Evolutionary conservation across 2,888 invertebrate species (phyloP).

Genomic region (Uropetala carovei): DNA sequence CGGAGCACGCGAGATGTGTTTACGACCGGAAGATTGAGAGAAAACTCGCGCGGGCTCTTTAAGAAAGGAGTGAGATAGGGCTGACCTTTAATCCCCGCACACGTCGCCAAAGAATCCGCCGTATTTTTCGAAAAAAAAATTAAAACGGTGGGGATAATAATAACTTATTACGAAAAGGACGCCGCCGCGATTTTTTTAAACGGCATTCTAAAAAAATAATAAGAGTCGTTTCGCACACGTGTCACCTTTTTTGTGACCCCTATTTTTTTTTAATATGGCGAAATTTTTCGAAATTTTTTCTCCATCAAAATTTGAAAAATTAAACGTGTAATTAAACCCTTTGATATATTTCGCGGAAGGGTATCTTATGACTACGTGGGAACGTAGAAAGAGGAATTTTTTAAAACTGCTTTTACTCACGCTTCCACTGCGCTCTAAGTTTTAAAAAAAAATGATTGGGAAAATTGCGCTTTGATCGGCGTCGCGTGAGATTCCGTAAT

Average conservation of each 20-base stretch:
- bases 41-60: background rate
- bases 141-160: background rate
- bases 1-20: constrained; percentile 8
- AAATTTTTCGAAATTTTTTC: background rate
- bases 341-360: background rate
- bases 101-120: constrained; percentile 3
- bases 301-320: background rate
- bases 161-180: background rate
- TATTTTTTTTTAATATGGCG: background rate
- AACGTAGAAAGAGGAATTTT: no score
- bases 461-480: no score
- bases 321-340: background rate
- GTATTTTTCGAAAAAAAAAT: background rate
- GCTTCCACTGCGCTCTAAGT: no score
- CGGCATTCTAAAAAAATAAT: background rate
- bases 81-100: background rate
- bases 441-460: no score
- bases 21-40: background rate
- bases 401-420: no score
- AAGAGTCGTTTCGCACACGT: no score
- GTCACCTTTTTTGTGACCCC: background rate
- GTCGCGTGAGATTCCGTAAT: no score
- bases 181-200: background rate
- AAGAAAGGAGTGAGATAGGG: background rate
- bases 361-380: no score